Evolutionary conservation across 2,888 invertebrate genomes (phyloP), one percentile per base, ranked within the genome.

Genomic region (Drosophila setosimentum): DNA sequence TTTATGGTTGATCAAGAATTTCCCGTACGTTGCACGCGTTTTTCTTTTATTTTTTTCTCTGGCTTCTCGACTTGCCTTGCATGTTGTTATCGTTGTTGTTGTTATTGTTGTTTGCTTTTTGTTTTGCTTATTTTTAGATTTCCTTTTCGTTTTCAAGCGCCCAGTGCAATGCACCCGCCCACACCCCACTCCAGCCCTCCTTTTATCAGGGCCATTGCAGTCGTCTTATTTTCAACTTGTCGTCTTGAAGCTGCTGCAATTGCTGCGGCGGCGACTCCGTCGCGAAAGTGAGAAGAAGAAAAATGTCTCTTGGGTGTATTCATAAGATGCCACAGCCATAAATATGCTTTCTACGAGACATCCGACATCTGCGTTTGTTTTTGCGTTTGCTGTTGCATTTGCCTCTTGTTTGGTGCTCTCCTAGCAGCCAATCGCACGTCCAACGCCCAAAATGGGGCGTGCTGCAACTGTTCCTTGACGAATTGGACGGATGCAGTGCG

Each of bases 1-100:
- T 92, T 91, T 91, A 91, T 91, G 83, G 79, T 87, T 87, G 89
- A 90, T 92, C 91, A 89, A 89, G 89, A 91, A 91, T 91, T 91
- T 90, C 76, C 83, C 90, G 85, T 88, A 76, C 87, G 82, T 53
- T 69, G 72, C 73, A 74, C 76, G 78, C 82, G 85, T 70, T 82
- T 76, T 86, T 68, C 53, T 66, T 65, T 79, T 74, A 45, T 64
- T 10, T 40, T 60, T 35, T 30, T 18, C 35, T 79, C 29, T 51
- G 40, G 42, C 55, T n/a, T 55, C 64, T 64, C 42, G 64, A 35
- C 32, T 72, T 67, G 73, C 51, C 67, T 64, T 72, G 63, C 54
- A 61, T 65, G 55, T 58, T 35, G 57, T 50, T 60, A 50, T 62
- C 66, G 59, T 49, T 53, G 35, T 53, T 51, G 40, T 61, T 33